These are phyloP conservation scores for Yasuhikotakia modesta DNA, from an alignment of 2,797 vertebrate species.

Conservation along the genomic window DNA sequence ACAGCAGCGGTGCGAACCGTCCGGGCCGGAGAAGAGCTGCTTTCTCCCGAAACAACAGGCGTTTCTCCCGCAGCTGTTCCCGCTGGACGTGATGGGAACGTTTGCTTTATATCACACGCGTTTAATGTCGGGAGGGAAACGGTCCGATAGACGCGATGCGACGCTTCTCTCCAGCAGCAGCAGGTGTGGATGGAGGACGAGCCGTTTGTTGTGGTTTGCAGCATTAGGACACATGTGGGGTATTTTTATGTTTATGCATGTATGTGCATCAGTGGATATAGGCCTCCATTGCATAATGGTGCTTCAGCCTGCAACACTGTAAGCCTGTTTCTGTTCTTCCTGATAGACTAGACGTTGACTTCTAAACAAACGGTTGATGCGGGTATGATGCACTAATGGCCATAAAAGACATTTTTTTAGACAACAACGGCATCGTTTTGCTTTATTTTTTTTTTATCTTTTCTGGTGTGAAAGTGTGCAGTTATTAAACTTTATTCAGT, in stretches of 20 bases:
- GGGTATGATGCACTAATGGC: background rate
- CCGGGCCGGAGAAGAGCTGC: slow-evolving; percentile 41
- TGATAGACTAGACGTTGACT: slow-evolving; percentile 9
- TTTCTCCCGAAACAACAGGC: slow-evolving; percentile 61
- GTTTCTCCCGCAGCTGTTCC: slow-evolving; percentile 65
- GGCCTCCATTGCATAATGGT: background rate
- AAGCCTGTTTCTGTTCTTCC: background rate
- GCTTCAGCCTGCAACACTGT: background rate
- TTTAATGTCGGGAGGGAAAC: background rate
- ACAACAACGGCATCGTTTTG: no score
- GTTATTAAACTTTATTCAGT: background rate
- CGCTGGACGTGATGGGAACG: slow-evolving; percentile 59
- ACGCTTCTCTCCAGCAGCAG: slow-evolving; percentile 70
- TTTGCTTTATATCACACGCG: background rate
- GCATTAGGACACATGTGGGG: background rate
- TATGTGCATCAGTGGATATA: background rate
- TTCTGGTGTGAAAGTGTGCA: no score
- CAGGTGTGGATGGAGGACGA: slow-evolving; percentile 60
- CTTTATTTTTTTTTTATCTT: no score
- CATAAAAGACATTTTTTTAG: background rate
- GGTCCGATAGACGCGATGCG: slow-evolving; percentile 62
- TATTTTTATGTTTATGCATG: slow-evolving; percentile 6
- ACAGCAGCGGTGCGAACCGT: slow-evolving; percentile 71
- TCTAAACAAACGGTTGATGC: background rate
- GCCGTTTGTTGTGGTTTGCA: slow-evolving; percentile 14